Base-by-base conservation (phyloP, 2,113 vertebrate genomes). In the Progne subis region DNA sequence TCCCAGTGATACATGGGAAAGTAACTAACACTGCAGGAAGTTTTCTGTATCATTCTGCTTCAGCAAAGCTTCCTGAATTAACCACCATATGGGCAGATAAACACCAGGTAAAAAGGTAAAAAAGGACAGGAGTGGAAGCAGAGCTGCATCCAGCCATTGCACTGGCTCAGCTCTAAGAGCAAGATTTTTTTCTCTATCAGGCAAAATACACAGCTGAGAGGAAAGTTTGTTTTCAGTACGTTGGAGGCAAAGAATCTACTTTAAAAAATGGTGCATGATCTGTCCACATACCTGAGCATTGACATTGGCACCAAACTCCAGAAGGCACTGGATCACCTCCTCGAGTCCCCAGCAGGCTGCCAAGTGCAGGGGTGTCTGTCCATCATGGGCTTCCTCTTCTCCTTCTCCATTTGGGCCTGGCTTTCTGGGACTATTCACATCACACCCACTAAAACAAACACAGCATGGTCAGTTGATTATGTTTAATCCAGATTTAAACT, bases 271-370 rank as follows among this genome's bases (percentile, higher is more conserved):
- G 5, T 18, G 23, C 31, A 41, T 14, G 5, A 17, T 28, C 70
- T 70, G 13, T 43, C 14, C 39, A 82, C 72, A 14, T 55, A 99
- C 99, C 98, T 99, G 99, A 91, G 99, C 98, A 52, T 99, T 99
- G n/a, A 99, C 99, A 86, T 99, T 99, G 84, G 99, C 99, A 95
- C 98, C 99, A 87, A 99, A 99, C 96, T 99, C 99, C 95, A 99
- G 95, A 98, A 99, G 99, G 98, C 99, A 99, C 98, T 99, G 99
- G 31, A 99, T 98, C 29, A 98, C 98, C 88, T 99, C 99, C 88
- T 99, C 99, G 59, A 99, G 96, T 0, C 99, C 99, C 99, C 99
- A 99, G 75, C 97, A 99, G 82, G 98, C 98, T 34, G 99, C 99
- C 96, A 99, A 95, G 90, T 99, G 99, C 59, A 99, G 97, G 18